Evolutionary conservation across 2,888 invertebrate species (phyloP).

Genomic region (Chesias legatella): DNA sequence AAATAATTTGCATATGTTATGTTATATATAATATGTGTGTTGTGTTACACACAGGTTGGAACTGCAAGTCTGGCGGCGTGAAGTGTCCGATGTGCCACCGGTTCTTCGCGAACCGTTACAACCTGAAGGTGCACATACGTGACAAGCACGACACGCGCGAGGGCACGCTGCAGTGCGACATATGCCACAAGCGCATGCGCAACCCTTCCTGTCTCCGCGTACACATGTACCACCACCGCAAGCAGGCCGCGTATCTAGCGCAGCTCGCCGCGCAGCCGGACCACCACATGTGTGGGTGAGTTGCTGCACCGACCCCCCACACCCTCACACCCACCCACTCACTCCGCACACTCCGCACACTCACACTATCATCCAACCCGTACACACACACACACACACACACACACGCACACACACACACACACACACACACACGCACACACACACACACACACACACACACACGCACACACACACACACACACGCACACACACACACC

Average conservation of each 20-base stretch:
- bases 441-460: too few species aligned
- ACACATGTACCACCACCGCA: conserved; percentile 84
- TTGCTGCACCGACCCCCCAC: too few species aligned
- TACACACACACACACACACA: too few species aligned
- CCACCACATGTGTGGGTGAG: conserved; percentile 50
- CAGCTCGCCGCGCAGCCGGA: conserved; percentile 58
- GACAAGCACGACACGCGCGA: conserved; percentile 86
- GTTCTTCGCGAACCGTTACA: conserved; percentile 84
- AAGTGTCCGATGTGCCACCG: conserved; percentile 83
- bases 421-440: too few species aligned
- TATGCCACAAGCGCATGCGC: conserved; percentile 85
- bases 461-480: too few species aligned
- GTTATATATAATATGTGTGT: too few species aligned
- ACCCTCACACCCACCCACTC: background rate
- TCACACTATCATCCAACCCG: too few species aligned
- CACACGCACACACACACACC: too few species aligned
- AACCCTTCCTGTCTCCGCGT: conserved; percentile 83
- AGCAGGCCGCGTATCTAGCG: conserved; percentile 76
- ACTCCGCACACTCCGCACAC: background rate
- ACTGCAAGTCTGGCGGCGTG: conserved; percentile 77
- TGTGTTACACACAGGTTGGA: conserved; percentile 61
- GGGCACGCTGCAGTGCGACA: conserved; percentile 83
- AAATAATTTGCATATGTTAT: too few species aligned
- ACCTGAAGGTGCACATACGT: conserved; percentile 85
- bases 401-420: too few species aligned